Evolutionary conservation across 2,888 invertebrate genomes (phyloP), one percentile per base, ranked within the genome.

Genomic region (Fragum sueziense): DNA sequence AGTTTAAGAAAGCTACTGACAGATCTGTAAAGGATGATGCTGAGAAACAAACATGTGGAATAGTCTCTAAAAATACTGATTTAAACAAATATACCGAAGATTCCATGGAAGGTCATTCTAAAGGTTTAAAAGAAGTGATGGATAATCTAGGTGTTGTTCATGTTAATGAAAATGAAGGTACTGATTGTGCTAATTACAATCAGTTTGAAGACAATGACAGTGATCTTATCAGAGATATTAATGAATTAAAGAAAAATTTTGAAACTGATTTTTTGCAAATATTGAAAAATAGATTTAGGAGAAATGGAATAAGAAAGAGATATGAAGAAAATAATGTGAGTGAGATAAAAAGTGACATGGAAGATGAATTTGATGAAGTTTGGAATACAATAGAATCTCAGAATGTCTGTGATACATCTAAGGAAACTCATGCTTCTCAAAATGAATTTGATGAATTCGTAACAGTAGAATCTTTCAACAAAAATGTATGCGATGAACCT

Each of bases 191-290:
- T 62, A 34, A 6, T 29, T 2, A 29, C 1, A 29, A 59, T 27
- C 2, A 29, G 17, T 17, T 11, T 27, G n/a, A 33, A 62, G 62
- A 62, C 17, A 9, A 0, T n/a, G 70, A 70, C 31, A 54, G 34
- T 70, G 54, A 54, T 20, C 33, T 54, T 17, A 54, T 34, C n/a
- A 31, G 33, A 31, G 70, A 70, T 33, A 59, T 57, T 3, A 27
- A 59, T 4, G 54, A 37, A 31, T 33, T 37, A n/a, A 54, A 70
- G 47, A 47, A 47, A 27, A 51, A 68, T 25, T 27, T 68, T 51
- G 51, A 51, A 47, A 68, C 27, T 6, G 68, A 68, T 29, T n/a
- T n/a, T n/a, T 27, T 68, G 1, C 27, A 51, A 27, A 27, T 51
- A 9, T 34, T 70, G 37, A 70, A 52, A 25, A 70, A 54, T 1